Evolutionary conservation across 2,113 vertebrate species (phyloP).

Genomic region (Myotis lucifugus): DNA sequence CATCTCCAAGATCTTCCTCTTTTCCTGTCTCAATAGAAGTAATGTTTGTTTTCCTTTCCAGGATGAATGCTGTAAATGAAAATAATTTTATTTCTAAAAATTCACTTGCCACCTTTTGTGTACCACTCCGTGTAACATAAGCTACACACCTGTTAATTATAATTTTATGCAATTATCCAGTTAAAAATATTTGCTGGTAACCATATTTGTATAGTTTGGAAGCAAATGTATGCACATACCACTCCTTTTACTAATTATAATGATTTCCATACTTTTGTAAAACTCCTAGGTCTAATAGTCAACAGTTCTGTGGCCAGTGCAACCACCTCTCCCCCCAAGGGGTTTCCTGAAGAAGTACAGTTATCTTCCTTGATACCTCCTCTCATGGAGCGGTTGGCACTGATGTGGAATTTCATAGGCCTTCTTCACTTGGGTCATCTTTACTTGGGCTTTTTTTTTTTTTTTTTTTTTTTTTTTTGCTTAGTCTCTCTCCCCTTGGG

Average conservation of each 20-base stretch:
- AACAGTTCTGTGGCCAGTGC: not conserved
- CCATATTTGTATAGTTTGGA: not conserved
- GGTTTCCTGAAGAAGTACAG: not conserved
- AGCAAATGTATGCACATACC: not conserved
- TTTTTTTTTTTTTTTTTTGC: slow-evolving; percentile 30
- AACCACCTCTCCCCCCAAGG: no score
- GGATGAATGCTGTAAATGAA: not conserved
- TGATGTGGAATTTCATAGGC: not conserved
- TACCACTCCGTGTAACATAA: not conserved
- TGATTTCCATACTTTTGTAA: not conserved
- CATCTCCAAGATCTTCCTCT: not conserved
- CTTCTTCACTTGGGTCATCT: not conserved
- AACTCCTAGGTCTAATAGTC: not conserved
- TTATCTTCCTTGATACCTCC: not conserved
- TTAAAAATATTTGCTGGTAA: slow-evolving; percentile 7
- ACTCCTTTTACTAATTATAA: not conserved
- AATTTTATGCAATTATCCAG: not conserved
- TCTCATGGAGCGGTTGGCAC: not conserved
- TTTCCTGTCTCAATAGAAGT: not conserved
- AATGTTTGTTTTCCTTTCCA: not conserved
- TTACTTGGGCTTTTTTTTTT: not conserved
- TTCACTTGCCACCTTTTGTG: not conserved
- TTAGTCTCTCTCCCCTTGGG: not conserved
- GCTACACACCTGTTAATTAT: not conserved
- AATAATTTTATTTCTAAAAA: slow-evolving; percentile 33